Evolutionary conservation across 2,797 vertebrate genomes (phyloP), one percentile per base, ranked within the genome.

Genomic region (Siniperca undulata): DNA sequence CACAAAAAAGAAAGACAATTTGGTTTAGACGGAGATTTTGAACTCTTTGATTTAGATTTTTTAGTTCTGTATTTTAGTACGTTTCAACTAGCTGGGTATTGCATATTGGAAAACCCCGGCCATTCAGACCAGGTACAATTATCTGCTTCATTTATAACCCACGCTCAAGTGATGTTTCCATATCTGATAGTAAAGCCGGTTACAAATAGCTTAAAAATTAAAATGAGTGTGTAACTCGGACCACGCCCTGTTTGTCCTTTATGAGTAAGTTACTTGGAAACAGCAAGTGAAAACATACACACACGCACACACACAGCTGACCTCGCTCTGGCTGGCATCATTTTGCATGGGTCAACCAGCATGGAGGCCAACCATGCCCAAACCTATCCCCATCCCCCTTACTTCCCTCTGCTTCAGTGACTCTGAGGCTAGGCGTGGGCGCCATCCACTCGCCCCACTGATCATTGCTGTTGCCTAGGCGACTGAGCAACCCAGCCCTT

Each of bases 401-500:
- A 67, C 85, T 89, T 80, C 78, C 74, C 70, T 86, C 64, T 58
- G 83, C 94, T 91, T 88, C 92, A 91, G 74, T 80, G 86, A 77
- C 68, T 88, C 85, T 8, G 50, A 85, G 87, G 84, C 88, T 71
- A 87, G 84, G 81, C 86, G 58, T 90, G 87, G 88, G 88, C 77
- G 74, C 88, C 59, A 65, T 93, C 91, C 89, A 79, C 86, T 92
- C 89, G 75, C 91, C 91, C 93, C 90, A 83, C 72, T 92, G 92
- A 93, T 92, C 87, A 92, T 85, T 66, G 83, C 77, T n/a, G 94
- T 94, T 92, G 91, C 91, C 91, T 70, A 77, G 88, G 92, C 86
- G 77, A 94, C 91, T 3, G 81, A 88, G 83, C 83, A 75, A 68
- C 94, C 90, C 86, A 86, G 86, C 87, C 91, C 91, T 89, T 91